These are phyloP conservation scores for Anthopleura xanthogrammica DNA, from an alignment of 92 coral and sea anemone species.

Conservation along the genomic window DNA sequence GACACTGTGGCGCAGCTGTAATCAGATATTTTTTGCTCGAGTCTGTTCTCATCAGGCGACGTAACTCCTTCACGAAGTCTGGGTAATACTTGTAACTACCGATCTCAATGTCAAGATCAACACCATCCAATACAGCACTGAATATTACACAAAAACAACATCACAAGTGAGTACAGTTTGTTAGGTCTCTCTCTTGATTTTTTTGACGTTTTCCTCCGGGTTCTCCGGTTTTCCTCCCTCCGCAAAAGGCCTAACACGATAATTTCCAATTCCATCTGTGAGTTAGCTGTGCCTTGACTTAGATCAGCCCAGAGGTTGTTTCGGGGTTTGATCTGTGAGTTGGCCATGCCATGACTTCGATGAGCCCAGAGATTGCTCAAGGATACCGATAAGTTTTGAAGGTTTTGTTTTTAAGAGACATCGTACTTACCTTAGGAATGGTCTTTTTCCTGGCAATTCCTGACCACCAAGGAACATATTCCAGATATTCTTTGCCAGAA, in stretches of 20 bases:
- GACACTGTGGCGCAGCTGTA: slow-evolving; percentile 89
- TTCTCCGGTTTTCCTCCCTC: too few relatives aligned
- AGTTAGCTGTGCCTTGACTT: too few relatives aligned
- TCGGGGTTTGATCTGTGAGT: too few relatives aligned
- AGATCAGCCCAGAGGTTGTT: too few relatives aligned
- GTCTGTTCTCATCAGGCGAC: slow-evolving; percentile 76
- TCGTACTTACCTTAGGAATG: slow-evolving; percentile 31
- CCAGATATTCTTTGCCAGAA: slow-evolving; percentile 75
- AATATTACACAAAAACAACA: too few relatives aligned
- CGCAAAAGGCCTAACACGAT: too few relatives aligned
- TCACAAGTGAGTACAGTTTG: not conserved
- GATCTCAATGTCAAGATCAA: slow-evolving; percentile 83
- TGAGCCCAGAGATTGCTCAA: too few relatives aligned
- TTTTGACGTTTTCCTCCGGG: too few relatives aligned
- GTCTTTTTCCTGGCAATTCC: slow-evolving; percentile 59
- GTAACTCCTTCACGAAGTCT: slow-evolving; percentile 74
- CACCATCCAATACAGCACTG: slow-evolving; percentile 83
- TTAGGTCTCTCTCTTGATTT: too few relatives aligned
- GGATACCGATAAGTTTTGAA: too few relatives aligned
- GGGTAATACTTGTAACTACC: slow-evolving; percentile 85
- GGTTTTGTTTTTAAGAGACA: too few relatives aligned
- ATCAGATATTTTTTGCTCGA: slow-evolving; percentile 61
- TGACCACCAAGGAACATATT: slow-evolving; percentile 82
- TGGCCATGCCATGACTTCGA: not conserved
- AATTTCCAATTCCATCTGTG: too few relatives aligned